Evolutionary conservation across 1,140 invertebrate species (phyloP), one percentile per base, ranked within the genome.

Genomic region (Drosophila neocordata): DNA sequence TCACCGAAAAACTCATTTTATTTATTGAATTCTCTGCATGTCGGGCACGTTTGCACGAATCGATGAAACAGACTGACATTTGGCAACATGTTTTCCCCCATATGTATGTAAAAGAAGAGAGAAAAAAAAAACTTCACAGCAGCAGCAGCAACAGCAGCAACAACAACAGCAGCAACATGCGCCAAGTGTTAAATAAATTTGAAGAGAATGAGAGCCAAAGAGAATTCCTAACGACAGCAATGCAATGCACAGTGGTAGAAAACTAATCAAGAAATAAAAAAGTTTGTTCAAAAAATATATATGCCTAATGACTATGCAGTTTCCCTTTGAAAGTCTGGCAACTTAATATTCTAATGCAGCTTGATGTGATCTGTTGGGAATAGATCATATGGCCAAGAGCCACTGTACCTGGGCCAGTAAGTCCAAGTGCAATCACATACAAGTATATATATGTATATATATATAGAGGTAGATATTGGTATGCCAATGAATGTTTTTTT

Each of bases 21-120:
- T 82, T 88, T 84, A 85, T 85, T 88, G 79, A 88, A 87, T 82
- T 87, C 78, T 88, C 65, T 72, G 75, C 83, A 87, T 88, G 83
- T 88, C 82, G 75, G 56, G 78, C 82, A 87, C 82, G 83, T 82
- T 76, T 87, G 84, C 82, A 87, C 82, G 82, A 88, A 74, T 64
- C 59, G 41, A 68, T 73, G 44, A 76, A 62, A 38, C 52, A 37
- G 24, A 53, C 58, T 58, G 65, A 79, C 71, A 71, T 79, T 77
- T 84, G 77, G 60, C 41, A 72, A 68, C 62, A 73, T 73, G 73
- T 79, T 18, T 15, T 8, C 15, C 41, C 27, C 4, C 27, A 31
- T 31, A 18, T 20, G 41, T 8, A 44, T 44, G 4, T 44, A 41
- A 70, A 22, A 5, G 6, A 55, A 22, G n/a, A n/a, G n/a, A n/a